Conservation (phyloP, 2,113 vertebrate genomes). For the Thryonomys swinderianus region DNA sequence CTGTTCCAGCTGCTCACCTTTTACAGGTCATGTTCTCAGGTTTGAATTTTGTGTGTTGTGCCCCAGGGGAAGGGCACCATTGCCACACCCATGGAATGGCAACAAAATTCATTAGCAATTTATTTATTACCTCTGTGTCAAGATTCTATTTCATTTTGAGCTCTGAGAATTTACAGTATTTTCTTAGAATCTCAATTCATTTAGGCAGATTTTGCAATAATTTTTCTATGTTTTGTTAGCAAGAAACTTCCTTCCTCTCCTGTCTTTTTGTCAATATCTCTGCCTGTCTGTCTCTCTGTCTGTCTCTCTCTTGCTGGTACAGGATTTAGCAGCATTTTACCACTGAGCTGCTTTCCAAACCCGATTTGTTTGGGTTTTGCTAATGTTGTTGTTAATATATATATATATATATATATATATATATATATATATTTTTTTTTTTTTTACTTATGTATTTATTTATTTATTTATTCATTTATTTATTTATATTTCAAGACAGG, state of each 20-base stretch:
- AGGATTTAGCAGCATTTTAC: neutral
- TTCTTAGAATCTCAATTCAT: neutral
- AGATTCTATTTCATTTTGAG: neutral
- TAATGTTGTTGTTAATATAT: neutral
- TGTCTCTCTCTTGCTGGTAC: neutral
- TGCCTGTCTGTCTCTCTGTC: too few relatives aligned
- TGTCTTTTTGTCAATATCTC: neutral
- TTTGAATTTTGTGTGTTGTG: too few relatives aligned
- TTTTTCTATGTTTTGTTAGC: neutral
- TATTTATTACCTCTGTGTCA: neutral
- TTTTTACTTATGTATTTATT: too few relatives aligned
- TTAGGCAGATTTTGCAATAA: neutral
- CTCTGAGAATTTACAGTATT: neutral
- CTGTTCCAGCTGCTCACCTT: accelerated
- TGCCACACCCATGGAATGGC: accelerated
- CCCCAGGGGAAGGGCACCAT: neutral
- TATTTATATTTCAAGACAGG: neutral
- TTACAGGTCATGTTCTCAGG: neutral
- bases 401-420: too few relatives aligned
- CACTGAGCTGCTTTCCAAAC: neutral
- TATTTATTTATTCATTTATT: too few relatives aligned
- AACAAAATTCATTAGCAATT: neutral
- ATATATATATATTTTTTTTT: too few relatives aligned
- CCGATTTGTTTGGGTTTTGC: neutral
- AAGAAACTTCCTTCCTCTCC: neutral